Evolutionary conservation across 1,140 invertebrate species (phyloP).

Genomic region (Pteromalus puparum): DNA sequence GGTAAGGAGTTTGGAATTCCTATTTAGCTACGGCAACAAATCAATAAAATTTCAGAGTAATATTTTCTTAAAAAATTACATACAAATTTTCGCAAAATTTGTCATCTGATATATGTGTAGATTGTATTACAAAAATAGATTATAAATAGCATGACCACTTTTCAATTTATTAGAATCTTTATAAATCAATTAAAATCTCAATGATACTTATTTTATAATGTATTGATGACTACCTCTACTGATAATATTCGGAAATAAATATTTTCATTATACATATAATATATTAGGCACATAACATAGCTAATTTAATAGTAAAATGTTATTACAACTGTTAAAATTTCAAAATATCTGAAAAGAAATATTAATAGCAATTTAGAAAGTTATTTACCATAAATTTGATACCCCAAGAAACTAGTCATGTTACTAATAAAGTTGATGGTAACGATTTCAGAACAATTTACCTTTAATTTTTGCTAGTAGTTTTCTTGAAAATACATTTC

Average conservation of each 20-base stretch:
- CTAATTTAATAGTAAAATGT: not conserved
- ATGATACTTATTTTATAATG: not conserved
- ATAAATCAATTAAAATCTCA: not conserved
- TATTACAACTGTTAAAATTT: not conserved
- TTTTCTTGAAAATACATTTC: too few relatives aligned
- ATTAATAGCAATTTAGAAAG: too few relatives aligned
- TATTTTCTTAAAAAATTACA: slow-evolving; percentile 16
- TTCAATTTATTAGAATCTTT: not conserved
- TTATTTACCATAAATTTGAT: too few relatives aligned
- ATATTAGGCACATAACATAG: not conserved
- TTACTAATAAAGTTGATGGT: too few relatives aligned
- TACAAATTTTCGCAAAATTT: not conserved
- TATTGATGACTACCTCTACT: not conserved
- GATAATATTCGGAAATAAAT: not conserved
- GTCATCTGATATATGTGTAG: too few relatives aligned
- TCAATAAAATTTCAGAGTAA: not conserved
- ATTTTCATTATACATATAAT: not conserved
- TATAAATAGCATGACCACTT: not conserved
- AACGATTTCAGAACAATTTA: too few relatives aligned
- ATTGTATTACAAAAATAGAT: not conserved
- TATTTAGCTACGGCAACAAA: not conserved
- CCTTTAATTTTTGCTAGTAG: too few relatives aligned
- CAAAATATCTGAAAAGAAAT: too few relatives aligned
- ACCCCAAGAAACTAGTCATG: too few relatives aligned
- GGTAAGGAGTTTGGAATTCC: not conserved